A percentile compares a stretch with the other conserved stretches of the same genome.
Conservation (phyloP, 2,113 vertebrate species). For the Eulemur rufifrons region DNA sequence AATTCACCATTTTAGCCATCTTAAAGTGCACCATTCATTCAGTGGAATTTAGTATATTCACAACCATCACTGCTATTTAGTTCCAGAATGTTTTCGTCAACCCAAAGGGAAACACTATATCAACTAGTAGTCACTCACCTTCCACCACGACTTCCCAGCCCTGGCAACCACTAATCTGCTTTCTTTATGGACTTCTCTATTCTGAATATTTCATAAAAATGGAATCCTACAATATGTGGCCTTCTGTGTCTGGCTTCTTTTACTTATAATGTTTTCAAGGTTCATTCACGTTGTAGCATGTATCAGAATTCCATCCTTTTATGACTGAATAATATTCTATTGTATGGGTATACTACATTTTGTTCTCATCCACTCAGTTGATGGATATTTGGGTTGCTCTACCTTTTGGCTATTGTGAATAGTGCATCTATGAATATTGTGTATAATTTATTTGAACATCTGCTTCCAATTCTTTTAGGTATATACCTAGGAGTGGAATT, state of each 20-base stretch:
- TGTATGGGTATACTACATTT: background rate
- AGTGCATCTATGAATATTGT: background rate
- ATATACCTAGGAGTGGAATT: background rate
- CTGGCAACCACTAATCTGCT: background rate
- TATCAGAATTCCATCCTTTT: background rate
- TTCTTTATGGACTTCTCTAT: background rate
- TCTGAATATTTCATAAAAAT: background rate
- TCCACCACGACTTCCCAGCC: background rate
- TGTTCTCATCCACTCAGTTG: background rate
- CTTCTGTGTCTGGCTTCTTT: background rate
- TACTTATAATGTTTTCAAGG: background rate
- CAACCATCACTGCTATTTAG: background rate
- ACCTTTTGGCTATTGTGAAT: background rate
- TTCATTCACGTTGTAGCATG: background rate
- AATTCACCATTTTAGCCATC: slow-evolving; percentile 13
- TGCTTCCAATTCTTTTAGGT: background rate
- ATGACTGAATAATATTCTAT: background rate
- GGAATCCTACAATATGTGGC: background rate
- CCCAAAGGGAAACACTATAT: background rate
- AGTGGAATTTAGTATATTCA: background rate
- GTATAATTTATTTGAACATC: background rate
- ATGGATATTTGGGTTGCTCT: background rate
- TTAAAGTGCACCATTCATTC: background rate
- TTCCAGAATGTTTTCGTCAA: background rate
- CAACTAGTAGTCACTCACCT: background rate